A percentile compares a stretch with the other conserved stretches of the same genome.
Evolutionary conservation across 2,113 vertebrate genomes (phyloP).

Genomic region (Scytalopus superciliaris): DNA sequence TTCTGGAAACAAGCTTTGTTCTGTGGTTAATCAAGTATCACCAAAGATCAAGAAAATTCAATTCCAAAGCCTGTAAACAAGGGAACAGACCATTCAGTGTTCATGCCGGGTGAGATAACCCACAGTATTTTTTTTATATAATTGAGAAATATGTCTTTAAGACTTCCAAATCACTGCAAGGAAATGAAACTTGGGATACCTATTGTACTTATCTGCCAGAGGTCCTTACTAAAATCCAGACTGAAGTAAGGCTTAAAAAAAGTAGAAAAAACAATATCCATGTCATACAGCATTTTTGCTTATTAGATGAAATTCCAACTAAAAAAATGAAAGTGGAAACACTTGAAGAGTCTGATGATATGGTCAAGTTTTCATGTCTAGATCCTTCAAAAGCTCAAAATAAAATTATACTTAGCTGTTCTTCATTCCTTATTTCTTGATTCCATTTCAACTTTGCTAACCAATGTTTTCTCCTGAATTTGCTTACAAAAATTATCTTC

Average conservation of each 20-base stretch:
- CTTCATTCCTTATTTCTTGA: not conserved
- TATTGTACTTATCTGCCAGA: not conserved
- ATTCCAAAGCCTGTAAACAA: not conserved
- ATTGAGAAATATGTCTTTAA: not conserved
- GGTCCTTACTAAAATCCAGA: not conserved
- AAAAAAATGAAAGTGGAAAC: not conserved
- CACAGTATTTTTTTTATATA: too few species aligned
- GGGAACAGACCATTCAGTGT: accelerated
- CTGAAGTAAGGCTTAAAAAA: not conserved
- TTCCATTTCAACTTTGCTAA: not conserved
- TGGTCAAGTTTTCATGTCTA: not conserved
- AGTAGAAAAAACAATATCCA: not conserved
- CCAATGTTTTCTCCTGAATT: not conserved
- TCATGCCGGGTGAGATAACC: not conserved
- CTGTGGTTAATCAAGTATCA: not conserved
- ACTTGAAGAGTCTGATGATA: not conserved
- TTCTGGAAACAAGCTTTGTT: not conserved
- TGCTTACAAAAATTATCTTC: not conserved
- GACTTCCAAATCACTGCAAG: not conserved
- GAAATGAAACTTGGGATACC: not conserved
- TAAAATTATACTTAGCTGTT: not conserved
- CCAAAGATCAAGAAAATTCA: not conserved
- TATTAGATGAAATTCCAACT: not conserved
- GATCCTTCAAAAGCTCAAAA: not conserved
- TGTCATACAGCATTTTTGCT: not conserved